phyloP scores from a whole-genome alignment of 2,113 vertebrate genomes.

The Indicator maculatus region DNA sequence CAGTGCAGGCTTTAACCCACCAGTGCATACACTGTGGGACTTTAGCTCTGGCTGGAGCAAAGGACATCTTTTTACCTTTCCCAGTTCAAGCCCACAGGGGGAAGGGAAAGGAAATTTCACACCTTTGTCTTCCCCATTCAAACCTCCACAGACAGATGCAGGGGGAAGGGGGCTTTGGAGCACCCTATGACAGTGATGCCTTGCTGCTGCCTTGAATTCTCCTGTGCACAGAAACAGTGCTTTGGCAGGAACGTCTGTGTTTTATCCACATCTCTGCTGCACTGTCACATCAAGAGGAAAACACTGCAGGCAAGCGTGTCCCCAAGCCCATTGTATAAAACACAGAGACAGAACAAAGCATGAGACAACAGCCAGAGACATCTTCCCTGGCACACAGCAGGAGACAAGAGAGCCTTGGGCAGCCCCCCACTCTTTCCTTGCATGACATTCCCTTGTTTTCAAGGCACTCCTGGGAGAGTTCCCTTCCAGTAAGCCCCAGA shows the following conservation, averaged over 20 bases:
- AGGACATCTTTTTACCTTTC: too few relatives aligned
- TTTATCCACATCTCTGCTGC: neutral
- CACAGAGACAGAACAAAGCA: neutral
- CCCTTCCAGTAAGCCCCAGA: neutral
- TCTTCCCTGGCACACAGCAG: neutral
- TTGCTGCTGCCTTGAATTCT: neutral
- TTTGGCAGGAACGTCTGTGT: neutral
- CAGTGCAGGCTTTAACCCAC: too few relatives aligned
- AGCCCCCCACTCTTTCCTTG: neutral
- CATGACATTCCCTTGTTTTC: neutral
- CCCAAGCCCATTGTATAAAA: neutral
- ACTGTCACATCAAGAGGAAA: neutral
- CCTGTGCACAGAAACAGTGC: neutral
- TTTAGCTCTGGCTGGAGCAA: too few relatives aligned
- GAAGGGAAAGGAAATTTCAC: too few relatives aligned
- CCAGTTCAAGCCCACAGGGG: too few relatives aligned
- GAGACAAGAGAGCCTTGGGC: neutral
- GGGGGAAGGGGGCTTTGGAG: too few relatives aligned
- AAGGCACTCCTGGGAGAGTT: neutral
- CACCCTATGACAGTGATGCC: neutral
- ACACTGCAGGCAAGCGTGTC: neutral
- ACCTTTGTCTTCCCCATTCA: too few relatives aligned
- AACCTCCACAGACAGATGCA: too few relatives aligned
- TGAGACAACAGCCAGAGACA: neutral
- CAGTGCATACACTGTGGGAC: too few relatives aligned